Evolutionary conservation across 1,140 invertebrate genomes (phyloP), one percentile per base, ranked within the genome.

Genomic region (Cyclina sinensis): DNA sequence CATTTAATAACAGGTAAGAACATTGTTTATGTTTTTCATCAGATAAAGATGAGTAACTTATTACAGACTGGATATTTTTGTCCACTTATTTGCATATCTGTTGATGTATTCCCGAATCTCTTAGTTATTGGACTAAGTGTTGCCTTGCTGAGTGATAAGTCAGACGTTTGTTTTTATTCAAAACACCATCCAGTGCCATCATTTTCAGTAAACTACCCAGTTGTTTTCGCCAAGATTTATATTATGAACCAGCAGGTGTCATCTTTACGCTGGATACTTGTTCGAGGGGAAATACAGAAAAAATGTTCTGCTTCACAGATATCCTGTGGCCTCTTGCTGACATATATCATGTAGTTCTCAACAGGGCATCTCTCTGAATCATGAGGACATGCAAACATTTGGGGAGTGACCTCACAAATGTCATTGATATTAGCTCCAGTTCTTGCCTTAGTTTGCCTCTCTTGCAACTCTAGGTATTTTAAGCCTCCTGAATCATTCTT

Each of bases 371-470:
- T 54, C 21, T 86, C 21, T 5, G 48, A 16, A n/a, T 86, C 39
- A 24, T 59, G 16, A 9, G 48, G 27, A 4, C 7, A 59, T 1
- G 37, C 46, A 39, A 30, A 86, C 51, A 86, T 21, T 30, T 62
- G 54, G 1, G 68, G 84, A 1, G 27, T 27, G 35, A 57, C 35
- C 43, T 27, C 43, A 21, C 51, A 14, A 24, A 78, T 30, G 18
- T 65, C n/a, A 11, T n/a, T 51, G 4, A 89, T 14, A 30, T 89
- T 78, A 7, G 37, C 73, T 18, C 88, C 88, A 5, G 81, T 85
- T 39, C 88, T 48, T 27, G 88, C 85, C 48, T 89, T 85, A 0
- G 88, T 85, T 57, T 78, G 73, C 12, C 88, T n/a, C 39, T 89
- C 88, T 37, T 85, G 32, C 18, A 78, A 80, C 43, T 89, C 88